Conservation (phyloP, 35 echinoderm and acorn worm species). For the Stichopus chloronotus region DNA sequence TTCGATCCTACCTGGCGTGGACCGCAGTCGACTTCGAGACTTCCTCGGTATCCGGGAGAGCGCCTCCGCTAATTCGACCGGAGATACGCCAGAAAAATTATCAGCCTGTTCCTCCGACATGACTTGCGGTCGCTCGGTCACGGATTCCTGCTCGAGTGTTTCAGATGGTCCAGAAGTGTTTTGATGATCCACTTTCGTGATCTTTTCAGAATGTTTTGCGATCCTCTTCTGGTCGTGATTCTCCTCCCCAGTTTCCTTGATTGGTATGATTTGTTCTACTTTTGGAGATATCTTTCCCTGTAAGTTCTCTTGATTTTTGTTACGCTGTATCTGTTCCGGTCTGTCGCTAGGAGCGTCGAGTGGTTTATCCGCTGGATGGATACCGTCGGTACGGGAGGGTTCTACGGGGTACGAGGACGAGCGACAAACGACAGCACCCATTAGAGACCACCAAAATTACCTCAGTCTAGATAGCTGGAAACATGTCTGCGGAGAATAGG, state of each 20-base stretch:
- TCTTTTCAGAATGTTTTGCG: background rate
- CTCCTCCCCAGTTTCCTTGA: background rate
- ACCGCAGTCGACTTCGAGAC: conserved; percentile 11
- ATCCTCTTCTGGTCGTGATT: background rate
- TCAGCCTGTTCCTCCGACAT: conserved; percentile 37
- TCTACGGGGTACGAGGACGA: conserved; percentile 44
- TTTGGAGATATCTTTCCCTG: background rate
- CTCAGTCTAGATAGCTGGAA: background rate
- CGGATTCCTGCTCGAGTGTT: background rate
- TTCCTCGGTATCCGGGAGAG: conserved; percentile 44
- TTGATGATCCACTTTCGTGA: background rate
- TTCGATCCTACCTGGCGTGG: conserved; percentile 46
- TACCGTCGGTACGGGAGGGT: conserved; percentile 28
- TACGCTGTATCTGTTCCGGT: background rate
- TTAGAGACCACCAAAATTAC: conserved; percentile 23
- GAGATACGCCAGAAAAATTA: conserved; percentile 9
- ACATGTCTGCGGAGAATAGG: background rate
- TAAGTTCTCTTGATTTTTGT: background rate
- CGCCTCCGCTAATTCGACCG: conserved; percentile 41
- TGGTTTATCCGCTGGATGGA: conserved; percentile 29
- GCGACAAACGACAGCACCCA: conserved; percentile 36
- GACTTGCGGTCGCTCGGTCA: background rate
- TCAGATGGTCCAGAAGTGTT: background rate
- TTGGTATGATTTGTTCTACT: background rate
- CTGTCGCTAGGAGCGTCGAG: background rate